These are phyloP conservation scores for Sycon ciliatum DNA, from an alignment of 37 sponge, comb jelly and placozoan species.

Conservation along the genomic window DNA sequence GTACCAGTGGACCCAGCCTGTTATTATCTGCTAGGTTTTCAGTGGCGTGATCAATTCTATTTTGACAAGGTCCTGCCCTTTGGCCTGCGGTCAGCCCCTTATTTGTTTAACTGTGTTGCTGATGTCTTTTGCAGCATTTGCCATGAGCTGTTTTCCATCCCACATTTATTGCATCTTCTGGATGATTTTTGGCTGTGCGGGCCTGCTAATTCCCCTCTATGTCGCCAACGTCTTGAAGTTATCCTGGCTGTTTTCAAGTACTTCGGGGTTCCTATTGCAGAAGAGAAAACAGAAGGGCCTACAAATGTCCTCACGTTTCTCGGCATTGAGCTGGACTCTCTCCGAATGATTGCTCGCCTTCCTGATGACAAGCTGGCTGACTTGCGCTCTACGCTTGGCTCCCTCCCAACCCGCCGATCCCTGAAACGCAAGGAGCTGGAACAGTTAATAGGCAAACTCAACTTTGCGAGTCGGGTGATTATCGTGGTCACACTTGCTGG, in stretches of 20 bases:
- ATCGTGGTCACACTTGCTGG: no score
- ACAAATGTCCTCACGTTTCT: constrained; percentile 26
- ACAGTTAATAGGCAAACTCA: no score
- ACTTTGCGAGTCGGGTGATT: no score
- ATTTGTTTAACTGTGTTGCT: constrained; percentile 22
- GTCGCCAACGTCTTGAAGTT: background rate
- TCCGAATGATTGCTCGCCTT: no score
- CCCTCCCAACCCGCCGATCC: no score
- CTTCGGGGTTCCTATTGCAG: constrained; percentile 39
- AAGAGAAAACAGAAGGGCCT: constrained; percentile 41
- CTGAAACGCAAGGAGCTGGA: no score
- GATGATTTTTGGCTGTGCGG: constrained; percentile 39
- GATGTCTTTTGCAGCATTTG: constrained; percentile 24
- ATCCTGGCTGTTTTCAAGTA: background rate
- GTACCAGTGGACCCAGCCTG: constrained; percentile 35
- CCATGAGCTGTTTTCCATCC: background rate
- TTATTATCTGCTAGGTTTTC: constrained; percentile 12
- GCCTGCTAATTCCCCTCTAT: constrained; percentile 14
- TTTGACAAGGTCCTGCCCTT: constrained; percentile 20
- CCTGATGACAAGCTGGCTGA: no score
- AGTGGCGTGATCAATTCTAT: constrained; percentile 15
- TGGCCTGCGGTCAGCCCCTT: constrained; percentile 19
- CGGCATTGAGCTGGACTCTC: constrained; percentile 40
- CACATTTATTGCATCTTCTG: constrained; percentile 41
- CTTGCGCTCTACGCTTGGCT: no score